These are phyloP conservation scores for Drosophila putrida DNA, from an alignment of 2,888 invertebrate species.

Conservation along the genomic window DNA sequence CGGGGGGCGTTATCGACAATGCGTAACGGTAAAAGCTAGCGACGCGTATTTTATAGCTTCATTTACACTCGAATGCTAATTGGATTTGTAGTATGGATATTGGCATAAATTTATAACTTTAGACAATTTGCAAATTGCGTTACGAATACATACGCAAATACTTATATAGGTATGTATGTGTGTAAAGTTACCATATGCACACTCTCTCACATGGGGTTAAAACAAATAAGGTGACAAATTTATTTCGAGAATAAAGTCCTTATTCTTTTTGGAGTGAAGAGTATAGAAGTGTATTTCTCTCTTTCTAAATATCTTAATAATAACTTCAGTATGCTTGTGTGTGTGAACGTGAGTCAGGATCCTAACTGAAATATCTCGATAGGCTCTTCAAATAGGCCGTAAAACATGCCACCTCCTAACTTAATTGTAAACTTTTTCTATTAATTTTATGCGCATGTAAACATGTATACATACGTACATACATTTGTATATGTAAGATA, in stretches of 20 bases:
- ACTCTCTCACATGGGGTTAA: neutral
- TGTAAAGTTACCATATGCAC: constrained; percentile 3
- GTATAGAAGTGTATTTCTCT: too few relatives aligned
- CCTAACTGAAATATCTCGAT: constrained; percentile 21
- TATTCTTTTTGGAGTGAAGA: too few relatives aligned
- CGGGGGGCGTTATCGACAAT: constrained; percentile 6
- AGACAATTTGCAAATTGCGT: constrained; percentile 33
- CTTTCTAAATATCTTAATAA: too few relatives aligned
- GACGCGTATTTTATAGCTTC: constrained; percentile 33
- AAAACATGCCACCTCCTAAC: constrained; percentile 26
- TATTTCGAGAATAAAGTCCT: too few relatives aligned
- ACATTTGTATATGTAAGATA: neutral
- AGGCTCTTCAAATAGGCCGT: constrained; percentile 22
- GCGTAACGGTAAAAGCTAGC: constrained; percentile 37
- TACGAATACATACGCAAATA: constrained; percentile 28
- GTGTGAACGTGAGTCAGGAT: constrained; percentile 15
- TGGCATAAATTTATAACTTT: constrained; percentile 41
- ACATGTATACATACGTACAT: constrained; percentile 4
- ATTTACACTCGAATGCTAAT: constrained; percentile 61
- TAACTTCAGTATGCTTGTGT: too few relatives aligned
- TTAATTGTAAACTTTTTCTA: constrained; percentile 51
- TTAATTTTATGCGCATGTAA: constrained; percentile 36
- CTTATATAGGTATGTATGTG: neutral
- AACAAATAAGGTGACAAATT: too few relatives aligned
- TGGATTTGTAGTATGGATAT: constrained; percentile 57